Percentiles rank a stretch among this genome's conserved stretches.
phyloP scores from a whole-genome alignment of 2,797 vertebrate species.

The Chaenodraco wilsoni region DNA sequence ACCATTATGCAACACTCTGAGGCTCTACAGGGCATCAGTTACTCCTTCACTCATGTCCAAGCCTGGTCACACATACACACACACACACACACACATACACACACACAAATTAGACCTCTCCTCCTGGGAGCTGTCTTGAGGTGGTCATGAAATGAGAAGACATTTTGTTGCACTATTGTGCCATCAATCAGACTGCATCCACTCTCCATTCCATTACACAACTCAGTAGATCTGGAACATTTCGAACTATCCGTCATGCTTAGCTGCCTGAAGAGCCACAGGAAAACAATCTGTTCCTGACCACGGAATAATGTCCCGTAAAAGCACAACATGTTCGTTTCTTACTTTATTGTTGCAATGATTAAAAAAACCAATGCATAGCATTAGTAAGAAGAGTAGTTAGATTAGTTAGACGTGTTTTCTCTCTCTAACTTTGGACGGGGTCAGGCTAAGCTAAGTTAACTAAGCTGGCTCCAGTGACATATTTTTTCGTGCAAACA shows the following conservation, averaged over 20 bases:
- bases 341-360: not conserved
- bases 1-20: conserved; percentile 22
- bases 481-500: not conserved
- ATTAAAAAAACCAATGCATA: not conserved
- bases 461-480: not conserved
- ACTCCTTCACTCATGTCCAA: conserved; percentile 48
- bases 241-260: conserved; percentile 12
- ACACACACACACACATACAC: conserved; percentile 25
- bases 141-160: conserved; percentile 71
- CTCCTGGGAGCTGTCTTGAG: conserved; percentile 64
- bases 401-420: no score
- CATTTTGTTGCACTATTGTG: conserved; percentile 61
- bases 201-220: conserved; percentile 29
- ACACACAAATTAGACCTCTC: conserved; percentile 31
- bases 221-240: conserved; percentile 12
- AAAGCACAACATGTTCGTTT: not conserved
- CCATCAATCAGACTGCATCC: conserved; percentile 37
- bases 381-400: not conserved
- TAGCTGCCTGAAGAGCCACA: conserved; percentile 18
- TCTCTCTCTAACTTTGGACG: no score
- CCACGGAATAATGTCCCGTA: not conserved
- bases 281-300: not conserved
- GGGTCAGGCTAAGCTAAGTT: no score
- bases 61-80: conserved; percentile 29
- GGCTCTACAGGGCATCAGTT: conserved; percentile 38